Base-by-base conservation (phyloP, 2,888 invertebrate genomes). In the Anarsia innoxiella region DNA sequence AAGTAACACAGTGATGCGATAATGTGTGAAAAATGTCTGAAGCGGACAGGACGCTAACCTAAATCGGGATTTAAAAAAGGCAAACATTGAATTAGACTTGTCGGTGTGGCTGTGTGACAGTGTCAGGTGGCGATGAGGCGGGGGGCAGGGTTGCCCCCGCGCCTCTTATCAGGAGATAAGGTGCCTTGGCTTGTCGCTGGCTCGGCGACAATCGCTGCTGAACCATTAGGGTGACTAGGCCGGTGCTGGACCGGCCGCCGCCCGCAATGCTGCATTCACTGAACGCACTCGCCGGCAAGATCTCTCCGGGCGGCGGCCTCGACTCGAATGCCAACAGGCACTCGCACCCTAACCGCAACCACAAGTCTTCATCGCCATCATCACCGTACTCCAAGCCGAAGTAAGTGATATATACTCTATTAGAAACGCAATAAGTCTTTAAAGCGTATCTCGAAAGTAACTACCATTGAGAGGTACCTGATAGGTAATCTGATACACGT, bases 221-320 rank as follows among this genome's bases (percentile, higher is more conserved):
- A 65, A 61, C 57, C 65, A 69, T 71, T 80, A 79, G 63, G 74
- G 78, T 86, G 82, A 80, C 83, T 72, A 76, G 79, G 74, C 74
- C 73, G 48, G 66, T 66, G 49, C 59, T 46, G 48, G 65, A 70
- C 69, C 80, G 82, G 85, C 83, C 82, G 85, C 84, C 82, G 93
- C 93, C 94, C 89, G 83, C 74, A 54, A 94, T 94, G 94, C 88
- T 95, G 80, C 92, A 93, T 82, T 92, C 94, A 59, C 86, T 95
- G 82, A 94, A 94, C 88, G 91, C 92, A 76, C 88, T 95, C 86
- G 94, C 94, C 86, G 93, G 93, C 73, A 95, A 95, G 85, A 91
- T 94, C 77, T 94, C 94, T 76, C 94, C 94, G 69, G 92, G 92
- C 77, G 86, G 88, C 87, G 75, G 88, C 74, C 84, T 88, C 66